Evolutionary conservation across 2,888 invertebrate species (phyloP), one percentile per base, ranked within the genome.

Genomic region (Melieria omissa): DNA sequence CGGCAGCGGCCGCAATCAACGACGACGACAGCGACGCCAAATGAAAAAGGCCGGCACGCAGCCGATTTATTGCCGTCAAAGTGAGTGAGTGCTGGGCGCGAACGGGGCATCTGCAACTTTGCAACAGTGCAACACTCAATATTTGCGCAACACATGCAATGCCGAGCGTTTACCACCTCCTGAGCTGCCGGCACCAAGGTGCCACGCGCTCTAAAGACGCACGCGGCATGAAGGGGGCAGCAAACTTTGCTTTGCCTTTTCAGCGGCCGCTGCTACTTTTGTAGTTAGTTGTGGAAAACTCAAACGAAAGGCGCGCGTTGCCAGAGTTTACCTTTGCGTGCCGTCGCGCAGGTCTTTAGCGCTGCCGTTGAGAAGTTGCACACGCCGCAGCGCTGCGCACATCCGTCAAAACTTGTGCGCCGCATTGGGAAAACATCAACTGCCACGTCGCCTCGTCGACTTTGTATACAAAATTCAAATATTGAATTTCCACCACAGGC

Each of bases 21-120:
- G n/a, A 52, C 52, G n/a, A 52, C 12, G 14, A 52, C 29, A 29
- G 29, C 29, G 29, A 29, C 29, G 29, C 29, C 29, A 29, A 29
- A 29, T 29, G 29, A 29, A 29, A 58, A 66, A 66, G 66, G 58
- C 41, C 57, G 57, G 9, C 29, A 3, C 45, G 54, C 44, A 54
- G 61, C 45, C 29, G 62, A 69, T 69, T 69, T 69, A 69, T 69
- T 69, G 54, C 60, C 45, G 54, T 54, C 62, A 69, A 62, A 62
- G 52, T 69, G 52, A 66, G 14, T 42, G 42, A 47, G 41, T 66
- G 57, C 47, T 58, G 60, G 58, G 47, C 57, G 47, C 41, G 16
- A 52, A 41, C 46, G 54, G 16, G 5, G 5, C 10, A 29, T 12
- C 42, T 45, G 16, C 49, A 62, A 54, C 16, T 69, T 52, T 45